Conservation (phyloP, 2,888 invertebrate species). For the Camponotus fellah region DNA sequence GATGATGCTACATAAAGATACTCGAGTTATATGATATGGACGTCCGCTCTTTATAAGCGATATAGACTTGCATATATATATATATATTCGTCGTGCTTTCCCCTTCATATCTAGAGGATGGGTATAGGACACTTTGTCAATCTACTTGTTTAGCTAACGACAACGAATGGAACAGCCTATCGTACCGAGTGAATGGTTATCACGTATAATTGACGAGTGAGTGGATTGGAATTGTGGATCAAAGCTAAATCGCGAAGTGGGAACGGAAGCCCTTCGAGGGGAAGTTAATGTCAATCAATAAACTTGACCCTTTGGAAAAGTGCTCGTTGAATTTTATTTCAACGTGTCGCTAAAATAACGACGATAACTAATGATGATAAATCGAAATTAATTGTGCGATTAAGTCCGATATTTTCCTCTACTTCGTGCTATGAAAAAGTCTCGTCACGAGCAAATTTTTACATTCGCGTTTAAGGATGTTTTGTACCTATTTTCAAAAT, state of each 20-base stretch:
- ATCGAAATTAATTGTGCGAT: conserved; percentile 1
- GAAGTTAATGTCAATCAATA: conserved; percentile 46
- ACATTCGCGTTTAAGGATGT: background rate
- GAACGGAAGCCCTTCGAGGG: conserved; percentile 10
- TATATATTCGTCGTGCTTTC: conserved; percentile 1
- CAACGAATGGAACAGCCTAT: conserved; percentile 13
- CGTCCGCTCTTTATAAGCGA: background rate
- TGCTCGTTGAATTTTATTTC: conserved; percentile 34
- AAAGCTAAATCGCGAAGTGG: conserved; percentile 25
- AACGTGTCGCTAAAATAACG: background rate
- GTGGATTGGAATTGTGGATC: conserved; percentile 15
- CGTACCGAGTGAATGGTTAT: conserved; percentile 33
- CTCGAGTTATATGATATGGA: background rate
- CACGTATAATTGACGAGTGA: conserved; percentile 42
- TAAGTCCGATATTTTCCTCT: conserved; percentile 20
- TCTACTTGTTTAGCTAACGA: background rate
- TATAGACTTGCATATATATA: background rate
- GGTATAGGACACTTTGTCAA: background rate
- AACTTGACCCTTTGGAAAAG: conserved; percentile 35
- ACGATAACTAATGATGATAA: background rate
- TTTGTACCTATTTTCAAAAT: too few species aligned
- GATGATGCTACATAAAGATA: background rate
- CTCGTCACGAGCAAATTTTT: background rate
- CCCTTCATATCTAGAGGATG: background rate
- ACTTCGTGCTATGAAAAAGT: background rate